Evolutionary conservation across 2,888 invertebrate genomes (phyloP).

Genomic region (Limnephilus lunatus): DNA sequence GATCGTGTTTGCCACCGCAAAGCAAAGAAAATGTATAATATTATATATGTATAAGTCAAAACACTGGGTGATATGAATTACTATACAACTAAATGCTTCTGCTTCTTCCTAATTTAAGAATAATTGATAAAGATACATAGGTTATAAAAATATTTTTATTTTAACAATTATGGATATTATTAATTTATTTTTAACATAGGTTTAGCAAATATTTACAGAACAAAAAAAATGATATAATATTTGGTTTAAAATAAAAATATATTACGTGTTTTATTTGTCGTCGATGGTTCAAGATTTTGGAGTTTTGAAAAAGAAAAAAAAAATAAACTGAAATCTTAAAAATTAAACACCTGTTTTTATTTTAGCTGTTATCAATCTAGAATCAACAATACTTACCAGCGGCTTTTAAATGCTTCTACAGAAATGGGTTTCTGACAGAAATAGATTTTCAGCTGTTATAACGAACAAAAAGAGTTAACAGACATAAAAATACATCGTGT

Average conservation of each 20-base stretch:
- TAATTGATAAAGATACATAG: not conserved
- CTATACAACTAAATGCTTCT: not conserved
- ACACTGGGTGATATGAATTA: not conserved
- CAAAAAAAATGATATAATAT: not conserved
- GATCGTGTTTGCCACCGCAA: not conserved
- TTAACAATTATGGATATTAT: not conserved
- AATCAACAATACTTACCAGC: not conserved
- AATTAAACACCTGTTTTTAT: not conserved
- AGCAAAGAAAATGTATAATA: not conserved
- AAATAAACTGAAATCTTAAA: not conserved
- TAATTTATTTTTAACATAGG: not conserved
- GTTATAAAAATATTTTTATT: not conserved
- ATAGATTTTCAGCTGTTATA: too few species aligned
- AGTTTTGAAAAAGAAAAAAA: not conserved
- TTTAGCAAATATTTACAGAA: not conserved
- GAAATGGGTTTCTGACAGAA: not conserved
- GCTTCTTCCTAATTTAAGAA: not conserved
- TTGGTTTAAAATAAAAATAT: not conserved
- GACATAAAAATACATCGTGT: too few species aligned
- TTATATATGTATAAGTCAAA: not conserved
- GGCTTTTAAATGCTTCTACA: not conserved
- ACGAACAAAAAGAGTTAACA: too few species aligned
- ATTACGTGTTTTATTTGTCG: not conserved
- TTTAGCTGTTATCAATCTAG: not conserved
- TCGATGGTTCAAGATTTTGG: not conserved